Evolutionary conservation across 2,797 vertebrate genomes (phyloP).

Genomic region (Valencia hispanica): DNA sequence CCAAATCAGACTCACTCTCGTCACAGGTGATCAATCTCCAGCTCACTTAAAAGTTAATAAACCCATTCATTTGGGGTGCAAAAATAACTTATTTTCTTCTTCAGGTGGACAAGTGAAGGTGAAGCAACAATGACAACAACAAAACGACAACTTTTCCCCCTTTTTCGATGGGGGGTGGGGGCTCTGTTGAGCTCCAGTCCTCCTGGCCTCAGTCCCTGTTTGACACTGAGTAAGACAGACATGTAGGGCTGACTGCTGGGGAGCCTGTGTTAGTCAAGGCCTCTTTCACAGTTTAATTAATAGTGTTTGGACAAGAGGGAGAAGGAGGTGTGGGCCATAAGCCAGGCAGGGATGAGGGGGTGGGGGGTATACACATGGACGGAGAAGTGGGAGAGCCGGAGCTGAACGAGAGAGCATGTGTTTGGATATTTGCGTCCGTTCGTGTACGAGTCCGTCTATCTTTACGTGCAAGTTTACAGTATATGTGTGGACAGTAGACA

Average conservation of each 20-base stretch:
- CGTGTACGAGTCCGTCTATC: conserved; percentile 66
- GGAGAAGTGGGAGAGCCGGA: conserved; percentile 41
- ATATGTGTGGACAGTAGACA: conserved; percentile 74
- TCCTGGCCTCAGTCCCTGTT: conserved; percentile 56
- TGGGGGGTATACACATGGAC: conserved; percentile 18
- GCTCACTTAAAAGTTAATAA: conserved; percentile 79
- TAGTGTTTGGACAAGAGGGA: conserved; percentile 81
- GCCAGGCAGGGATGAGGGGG: conserved; percentile 29
- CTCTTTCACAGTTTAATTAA: conserved; percentile 86
- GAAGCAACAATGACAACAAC: conserved; percentile 68
- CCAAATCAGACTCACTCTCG: conserved; percentile 66
- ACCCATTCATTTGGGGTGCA: conserved; percentile 69
- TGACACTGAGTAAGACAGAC: conserved; percentile 82
- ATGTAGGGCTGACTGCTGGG: conserved; percentile 73
- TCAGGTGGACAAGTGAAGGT: conserved; percentile 69
- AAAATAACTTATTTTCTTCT: conserved; percentile 72
- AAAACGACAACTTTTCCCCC: conserved; percentile 62
- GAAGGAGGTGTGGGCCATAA: conserved; percentile 62
- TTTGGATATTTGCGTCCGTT: conserved; percentile 64
- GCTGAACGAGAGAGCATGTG: conserved; percentile 48
- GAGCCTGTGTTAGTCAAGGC: conserved; percentile 80
- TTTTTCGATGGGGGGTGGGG: neutral
- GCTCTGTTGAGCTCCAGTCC: conserved; percentile 55
- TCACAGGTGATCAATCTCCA: conserved; percentile 70
- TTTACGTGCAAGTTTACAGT: conserved; percentile 45